Evolutionary conservation across 2,113 vertebrate genomes (phyloP).

Genomic region (Chamaetylas fuelleborni): DNA sequence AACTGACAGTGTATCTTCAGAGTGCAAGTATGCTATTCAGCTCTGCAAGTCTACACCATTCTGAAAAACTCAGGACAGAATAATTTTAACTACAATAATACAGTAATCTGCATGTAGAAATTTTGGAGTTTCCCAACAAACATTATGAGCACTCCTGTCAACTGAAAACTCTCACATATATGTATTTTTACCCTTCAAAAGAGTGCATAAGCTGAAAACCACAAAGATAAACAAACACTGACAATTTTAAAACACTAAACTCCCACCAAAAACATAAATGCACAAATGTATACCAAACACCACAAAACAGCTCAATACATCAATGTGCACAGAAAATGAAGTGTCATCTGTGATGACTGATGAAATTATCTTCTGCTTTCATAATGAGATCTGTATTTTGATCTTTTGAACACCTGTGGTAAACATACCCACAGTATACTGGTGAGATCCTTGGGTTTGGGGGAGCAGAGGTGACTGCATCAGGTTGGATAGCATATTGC

Average conservation of each 20-base stretch:
- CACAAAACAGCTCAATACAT: not conserved
- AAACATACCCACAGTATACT: not conserved
- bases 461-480: not conserved
- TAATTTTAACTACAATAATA: not conserved
- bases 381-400: not conserved
- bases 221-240: not conserved
- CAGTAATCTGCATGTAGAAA: not conserved
- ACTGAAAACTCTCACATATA: not conserved
- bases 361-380: not conserved
- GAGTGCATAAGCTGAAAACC: not conserved
- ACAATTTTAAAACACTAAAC: not conserved
- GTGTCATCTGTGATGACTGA: not conserved
- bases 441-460: accelerated
- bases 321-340: not conserved
- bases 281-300: not conserved
- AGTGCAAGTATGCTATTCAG: not conserved
- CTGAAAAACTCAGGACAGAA: not conserved
- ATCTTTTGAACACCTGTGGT: not conserved
- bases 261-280: not conserved
- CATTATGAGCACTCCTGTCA: not conserved
- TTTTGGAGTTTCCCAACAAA: not conserved
- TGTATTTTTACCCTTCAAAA: not conserved
- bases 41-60: not conserved
- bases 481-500: not conserved
- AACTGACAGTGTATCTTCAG: not conserved